Percentiles rank a stretch among this genome's conserved stretches.
Conservation (phyloP, 2,113 vertebrate genomes). For the Daboia siamensis region DNA sequence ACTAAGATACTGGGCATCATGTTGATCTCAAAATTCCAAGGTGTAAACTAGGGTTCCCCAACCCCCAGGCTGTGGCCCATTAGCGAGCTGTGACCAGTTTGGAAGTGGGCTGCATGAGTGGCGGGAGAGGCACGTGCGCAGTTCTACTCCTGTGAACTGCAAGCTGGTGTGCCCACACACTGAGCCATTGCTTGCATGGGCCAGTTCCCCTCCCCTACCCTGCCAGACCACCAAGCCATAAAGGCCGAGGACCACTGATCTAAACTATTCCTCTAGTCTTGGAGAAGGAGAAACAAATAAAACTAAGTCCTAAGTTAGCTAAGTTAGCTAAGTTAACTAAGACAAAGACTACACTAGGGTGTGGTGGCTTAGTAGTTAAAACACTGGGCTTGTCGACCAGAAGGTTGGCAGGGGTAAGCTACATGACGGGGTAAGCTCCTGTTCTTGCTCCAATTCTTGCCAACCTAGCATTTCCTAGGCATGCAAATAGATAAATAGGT, state of each 20-base stretch:
- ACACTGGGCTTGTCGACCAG: background rate
- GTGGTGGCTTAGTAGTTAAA: background rate
- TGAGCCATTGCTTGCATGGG: no score
- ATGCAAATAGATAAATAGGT: background rate
- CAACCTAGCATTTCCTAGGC: background rate
- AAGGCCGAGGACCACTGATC: no score
- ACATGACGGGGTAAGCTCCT: background rate
- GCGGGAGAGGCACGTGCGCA: no score
- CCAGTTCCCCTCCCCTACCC: no score
- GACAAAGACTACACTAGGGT: background rate
- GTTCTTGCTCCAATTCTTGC: no score
- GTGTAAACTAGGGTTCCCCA: background rate
- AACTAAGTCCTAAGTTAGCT: background rate
- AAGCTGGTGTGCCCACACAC: no score
- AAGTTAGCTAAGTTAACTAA: background rate
- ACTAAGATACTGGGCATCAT: background rate
- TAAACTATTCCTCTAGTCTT: background rate
- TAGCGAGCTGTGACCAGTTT: no score
- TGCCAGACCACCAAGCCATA: no score
- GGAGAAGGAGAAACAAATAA: background rate
- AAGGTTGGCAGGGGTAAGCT: no score
- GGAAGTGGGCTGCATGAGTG: no score
- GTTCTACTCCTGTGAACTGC: no score
- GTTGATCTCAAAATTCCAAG: background rate
- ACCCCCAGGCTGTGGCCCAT: no score